Base-by-base conservation (phyloP, 2,888 invertebrate genomes). In the Amiota mariae region DNA sequence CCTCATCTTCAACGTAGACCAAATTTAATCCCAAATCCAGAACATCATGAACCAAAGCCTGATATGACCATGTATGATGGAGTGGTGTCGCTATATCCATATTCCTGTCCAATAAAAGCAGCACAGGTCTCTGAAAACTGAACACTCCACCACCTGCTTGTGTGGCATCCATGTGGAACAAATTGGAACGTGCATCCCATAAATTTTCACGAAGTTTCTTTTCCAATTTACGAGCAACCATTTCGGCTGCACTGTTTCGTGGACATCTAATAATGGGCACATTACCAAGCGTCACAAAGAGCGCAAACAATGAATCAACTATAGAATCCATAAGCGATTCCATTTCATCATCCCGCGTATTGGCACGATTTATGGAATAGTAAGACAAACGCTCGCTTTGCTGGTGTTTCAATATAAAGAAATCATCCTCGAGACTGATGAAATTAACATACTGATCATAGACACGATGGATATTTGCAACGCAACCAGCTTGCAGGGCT, bases 21-120 rank as follows among this genome's bases (percentile, higher is more conserved):
- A 91, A 92, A 90, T 99, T 99, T 73, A 98, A 91, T 10, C 97
- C 94, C 80, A 98, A 92, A 86, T 98, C 97, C 73, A 99, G 90
- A 6, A 99, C 95, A 92, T 99, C 99, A 90, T 99, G 99, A 36
- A 97, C 95, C 72, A 99, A 91, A 1, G 99, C 99, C 90, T 99
- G 99, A 90, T 99, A 99, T 0, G 99, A 99, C 99, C 99, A 99
- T 0, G 99, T 98, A 90, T 99, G 99, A 91, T 99, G 99, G 75
- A 99, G 91, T 36, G 98, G 98, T 59, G 99, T 99, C 1, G 98
- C 98, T 93, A 99, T 94, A 89, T 99, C 99, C 78, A 98, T 92
- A 90, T 97, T 98, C 75, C 99, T 93, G 90, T 99, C 99, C 73
- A 99, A 91, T 75, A 99, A 91, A 78, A 99, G 94, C 49, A 99